A percentile compares a stretch with the other conserved stretches of the same genome.
These are phyloP conservation scores for Dasyurus viverrinus DNA, from an alignment of 2,113 vertebrate species.

Conservation along the genomic window DNA sequence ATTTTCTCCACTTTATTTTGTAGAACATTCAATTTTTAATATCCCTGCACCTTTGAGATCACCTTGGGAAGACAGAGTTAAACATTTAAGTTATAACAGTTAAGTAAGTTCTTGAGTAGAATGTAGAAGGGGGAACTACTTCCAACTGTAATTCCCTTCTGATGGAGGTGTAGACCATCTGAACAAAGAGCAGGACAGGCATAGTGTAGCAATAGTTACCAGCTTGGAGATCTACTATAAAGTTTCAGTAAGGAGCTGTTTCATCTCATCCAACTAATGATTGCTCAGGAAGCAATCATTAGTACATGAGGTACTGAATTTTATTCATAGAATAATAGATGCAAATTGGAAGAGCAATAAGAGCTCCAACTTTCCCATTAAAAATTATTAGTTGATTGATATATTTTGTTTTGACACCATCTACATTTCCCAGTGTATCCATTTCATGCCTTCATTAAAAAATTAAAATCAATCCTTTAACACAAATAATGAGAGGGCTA, in stretches of 20 bases:
- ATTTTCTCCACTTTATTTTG: background rate
- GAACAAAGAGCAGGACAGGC: background rate
- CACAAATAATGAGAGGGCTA: too few relatives aligned
- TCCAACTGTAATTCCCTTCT: background rate
- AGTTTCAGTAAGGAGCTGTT: background rate
- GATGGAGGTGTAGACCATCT: background rate
- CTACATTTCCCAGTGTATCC: too few relatives aligned
- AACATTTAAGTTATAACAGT: background rate
- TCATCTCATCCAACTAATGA: background rate
- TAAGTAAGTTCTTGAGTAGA: background rate
- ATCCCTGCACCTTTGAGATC: background rate
- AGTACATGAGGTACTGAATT: background rate
- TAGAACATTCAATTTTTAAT: background rate
- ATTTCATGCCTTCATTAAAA: too few relatives aligned
- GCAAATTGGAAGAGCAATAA: background rate
- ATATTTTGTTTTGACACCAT: too few relatives aligned
- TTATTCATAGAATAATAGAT: background rate
- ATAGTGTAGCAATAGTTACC: background rate
- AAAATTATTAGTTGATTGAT: too few relatives aligned
- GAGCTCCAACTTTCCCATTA: background rate
- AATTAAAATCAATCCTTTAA: too few relatives aligned
- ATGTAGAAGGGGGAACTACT: background rate
- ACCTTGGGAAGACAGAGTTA: background rate
- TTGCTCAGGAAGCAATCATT: too few relatives aligned
- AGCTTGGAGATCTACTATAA: background rate